Base-by-base conservation (phyloP, 2,113 vertebrate species). In the Triplophysa dalaica region DNA sequence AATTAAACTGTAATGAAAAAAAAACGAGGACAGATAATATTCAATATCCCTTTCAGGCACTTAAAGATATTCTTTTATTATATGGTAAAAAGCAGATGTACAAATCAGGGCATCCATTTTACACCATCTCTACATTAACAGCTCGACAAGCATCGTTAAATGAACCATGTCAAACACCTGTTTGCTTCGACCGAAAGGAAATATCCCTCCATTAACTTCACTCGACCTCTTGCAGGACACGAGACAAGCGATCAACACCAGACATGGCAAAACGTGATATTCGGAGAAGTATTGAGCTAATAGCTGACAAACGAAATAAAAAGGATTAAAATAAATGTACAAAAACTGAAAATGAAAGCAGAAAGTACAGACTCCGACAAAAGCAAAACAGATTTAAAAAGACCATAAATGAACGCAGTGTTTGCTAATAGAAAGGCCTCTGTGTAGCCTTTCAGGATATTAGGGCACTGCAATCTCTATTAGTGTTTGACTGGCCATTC, bases 41-140 rank as follows among this genome's bases (percentile, higher is more conserved):
- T 79, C 74, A 52, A 52, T 21, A 41, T 80, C 78, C 72, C 78
- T 60, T 90, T 91, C 91, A 93, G 92, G 92, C 92, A 93, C 92
- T 93, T 93, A 89, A 91, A 92, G 88, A 91, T 92, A 86, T 89
- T 90, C 89, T 85, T 92, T 93, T 93, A 92, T 92, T 92, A 86
- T 90, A 89, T 89, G 84, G 87, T 91, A 90, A 91, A 93, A 92
- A 92, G 88, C 89, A 92, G 88, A 83, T 89, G 87, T 86, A 91
- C 80, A 92, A 89, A 80, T 90, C 84, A 91, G 86, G 85, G 89
- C 84, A 89, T 90, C 90, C 88, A 87, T 92, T 90, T 92, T 87
- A 88, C 89, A 87, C 70, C 86, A 83, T 88, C 85, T 85, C 81
- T 85, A 89, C 33, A 86, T 89, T 87, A 86, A 87, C 84, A 80